phyloP scores from a whole-genome alignment of 2,113 vertebrate genomes.

The Scopus umbretta region DNA sequence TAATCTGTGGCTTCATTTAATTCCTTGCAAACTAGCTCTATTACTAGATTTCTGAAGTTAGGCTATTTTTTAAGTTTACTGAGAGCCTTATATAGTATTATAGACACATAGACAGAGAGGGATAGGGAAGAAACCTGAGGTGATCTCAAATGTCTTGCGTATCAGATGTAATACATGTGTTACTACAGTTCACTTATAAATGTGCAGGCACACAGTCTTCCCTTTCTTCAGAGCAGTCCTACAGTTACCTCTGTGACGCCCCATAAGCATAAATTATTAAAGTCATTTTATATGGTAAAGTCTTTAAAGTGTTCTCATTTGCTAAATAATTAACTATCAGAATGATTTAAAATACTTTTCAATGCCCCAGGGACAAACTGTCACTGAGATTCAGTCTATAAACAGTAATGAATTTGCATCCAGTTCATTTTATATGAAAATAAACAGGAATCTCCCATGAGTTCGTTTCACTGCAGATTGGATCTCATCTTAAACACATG shows the following conservation, averaged over 20 bases:
- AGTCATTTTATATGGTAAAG: constrained; percentile 14
- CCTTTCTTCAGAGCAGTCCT: background rate
- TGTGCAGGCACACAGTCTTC: background rate
- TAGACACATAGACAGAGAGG: background rate
- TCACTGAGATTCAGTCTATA: background rate
- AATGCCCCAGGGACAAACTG: constrained; percentile 34
- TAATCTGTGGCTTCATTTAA: background rate
- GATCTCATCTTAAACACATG: background rate
- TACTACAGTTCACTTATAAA: background rate
- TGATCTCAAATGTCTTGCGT: background rate
- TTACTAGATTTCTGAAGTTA: background rate
- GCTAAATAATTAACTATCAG: constrained; percentile 37
- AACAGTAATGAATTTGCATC: constrained; percentile 27
- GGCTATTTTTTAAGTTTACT: background rate
- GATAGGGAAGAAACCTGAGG: background rate
- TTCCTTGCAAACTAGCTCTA: background rate
- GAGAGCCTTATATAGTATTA: background rate
- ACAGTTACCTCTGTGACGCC: background rate
- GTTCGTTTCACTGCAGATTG: background rate
- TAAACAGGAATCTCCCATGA: constrained; percentile 12
- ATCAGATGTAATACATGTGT: background rate
- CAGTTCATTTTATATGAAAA: constrained; percentile 43
- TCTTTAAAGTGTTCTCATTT: background rate
- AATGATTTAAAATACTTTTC: constrained; percentile 19
- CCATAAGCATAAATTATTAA: constrained; percentile 37